phyloP scores from a whole-genome alignment of 2,113 vertebrate species.

The Corythornis vintsioides region DNA sequence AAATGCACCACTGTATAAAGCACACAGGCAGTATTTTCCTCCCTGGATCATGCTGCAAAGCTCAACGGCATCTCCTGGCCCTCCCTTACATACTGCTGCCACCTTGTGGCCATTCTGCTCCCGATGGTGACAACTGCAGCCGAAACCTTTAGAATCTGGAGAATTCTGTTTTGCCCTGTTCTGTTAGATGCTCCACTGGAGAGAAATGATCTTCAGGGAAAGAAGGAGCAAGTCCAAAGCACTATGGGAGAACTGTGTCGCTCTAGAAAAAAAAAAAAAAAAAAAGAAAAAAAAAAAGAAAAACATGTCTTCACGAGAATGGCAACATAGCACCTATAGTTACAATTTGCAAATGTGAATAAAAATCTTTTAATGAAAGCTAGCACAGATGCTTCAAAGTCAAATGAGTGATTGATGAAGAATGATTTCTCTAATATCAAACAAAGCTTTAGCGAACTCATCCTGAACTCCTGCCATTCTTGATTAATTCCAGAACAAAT shows the following conservation, averaged over 20 bases:
- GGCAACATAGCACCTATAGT: not conserved
- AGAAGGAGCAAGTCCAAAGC: not conserved
- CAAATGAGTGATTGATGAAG: not conserved
- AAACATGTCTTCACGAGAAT: not conserved
- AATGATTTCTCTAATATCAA: not conserved
- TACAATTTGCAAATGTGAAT: not conserved
- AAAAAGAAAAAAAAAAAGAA: not conserved
- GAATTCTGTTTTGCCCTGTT: not conserved
- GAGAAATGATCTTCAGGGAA: not conserved
- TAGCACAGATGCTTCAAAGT: not conserved
- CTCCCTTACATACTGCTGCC: slow-evolving; percentile 14
- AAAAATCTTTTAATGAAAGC: not conserved
- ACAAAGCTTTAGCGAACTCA: not conserved
- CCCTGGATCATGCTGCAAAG: not conserved
- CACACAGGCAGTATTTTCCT: not conserved
- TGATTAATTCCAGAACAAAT: not conserved
- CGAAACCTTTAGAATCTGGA: not conserved
- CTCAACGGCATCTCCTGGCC: not conserved
- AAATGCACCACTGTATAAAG: not conserved
- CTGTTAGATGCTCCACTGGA: not conserved
- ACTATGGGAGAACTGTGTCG: not conserved
- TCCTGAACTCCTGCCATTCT: not conserved
- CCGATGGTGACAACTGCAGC: not conserved
- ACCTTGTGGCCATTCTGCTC: not conserved
- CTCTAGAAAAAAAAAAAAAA: not conserved